Base-by-base conservation (phyloP, 1,140 invertebrate genomes). In the Achatina immaculata region DNA sequence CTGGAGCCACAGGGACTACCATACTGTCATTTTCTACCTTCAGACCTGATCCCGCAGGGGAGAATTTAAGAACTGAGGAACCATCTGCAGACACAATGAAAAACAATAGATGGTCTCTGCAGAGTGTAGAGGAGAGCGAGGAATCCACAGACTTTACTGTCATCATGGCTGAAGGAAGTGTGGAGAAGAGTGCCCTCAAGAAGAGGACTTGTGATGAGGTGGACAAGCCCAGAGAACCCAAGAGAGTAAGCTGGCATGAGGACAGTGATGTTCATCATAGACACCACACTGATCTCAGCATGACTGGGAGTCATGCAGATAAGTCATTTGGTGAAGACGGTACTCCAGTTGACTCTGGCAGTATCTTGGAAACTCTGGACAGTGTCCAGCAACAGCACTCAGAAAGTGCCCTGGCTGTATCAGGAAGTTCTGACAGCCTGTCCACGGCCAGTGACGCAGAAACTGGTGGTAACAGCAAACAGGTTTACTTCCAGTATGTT, bases 181-280 rank as follows among this genome's bases (percentile, higher is more conserved):
- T 77, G 24, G 75, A 77, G 75, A 77, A 77, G 31, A 62, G 48
- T 65, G 75, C 75, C 21, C 75, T 77, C 4, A 77, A 77, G 75
- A 77, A 77, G 31, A 58, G 55, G 21, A 77, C n/a, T 31, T 7
- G 6, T 6, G 51, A 62, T 24, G 4, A 66, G n/a, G n/a, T n/a
- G 65, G 66, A 77, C 66, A 66, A 84, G 79, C 28, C 68, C 45
- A 58, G 36, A 40, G 85, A 84, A 68, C 78, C 79, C 34, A 87
- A 87, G 77, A 81, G 86, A n/a, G 86, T 87, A 3, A 87, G 86
- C 72, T 87, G 85, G 75, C 86, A 87, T 75, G 86, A 85, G 38
- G 85, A 84, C 45, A 43, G 73, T 24, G 83, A 83, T 42, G 28
- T 65, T 36, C 45, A 62, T 19, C 78, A 84, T 31, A 84, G 83